Conservation (phyloP, 2,113 vertebrate species). For the Catharus fuscescens region DNA sequence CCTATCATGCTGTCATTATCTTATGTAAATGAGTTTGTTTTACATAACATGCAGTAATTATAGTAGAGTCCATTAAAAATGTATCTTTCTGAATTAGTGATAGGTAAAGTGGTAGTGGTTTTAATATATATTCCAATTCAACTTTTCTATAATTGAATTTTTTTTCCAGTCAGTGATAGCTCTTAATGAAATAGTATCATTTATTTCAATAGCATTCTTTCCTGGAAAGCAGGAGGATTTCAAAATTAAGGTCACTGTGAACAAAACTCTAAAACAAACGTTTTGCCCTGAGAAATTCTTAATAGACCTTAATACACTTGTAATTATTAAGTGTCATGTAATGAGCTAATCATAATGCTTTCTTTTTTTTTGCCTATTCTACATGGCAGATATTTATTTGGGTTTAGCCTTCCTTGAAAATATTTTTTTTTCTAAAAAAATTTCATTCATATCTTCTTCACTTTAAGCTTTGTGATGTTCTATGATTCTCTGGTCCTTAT, state of each 20-base stretch:
- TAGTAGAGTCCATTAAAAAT: neutral
- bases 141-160: neutral
- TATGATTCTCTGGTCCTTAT: neutral
- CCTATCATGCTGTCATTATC: neutral
- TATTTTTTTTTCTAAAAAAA: neutral
- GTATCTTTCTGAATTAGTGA: neutral
- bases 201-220: neutral
- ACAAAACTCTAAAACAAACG: neutral
- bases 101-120: neutral
- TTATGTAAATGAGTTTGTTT: constrained; percentile 54
- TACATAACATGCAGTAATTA: neutral
- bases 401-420: neutral
- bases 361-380: neutral
- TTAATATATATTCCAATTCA: neutral
- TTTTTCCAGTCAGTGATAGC: neutral
- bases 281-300: neutral
- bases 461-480: neutral
- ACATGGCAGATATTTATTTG: neutral
- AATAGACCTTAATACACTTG: neutral
- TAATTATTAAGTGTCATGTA: neutral
- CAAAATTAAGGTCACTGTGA: neutral
- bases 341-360: neutral
- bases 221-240: neutral
- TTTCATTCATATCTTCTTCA: neutral
- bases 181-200: neutral